Base-by-base conservation (phyloP, 1,140 invertebrate genomes). In the Drosophila truncata region DNA sequence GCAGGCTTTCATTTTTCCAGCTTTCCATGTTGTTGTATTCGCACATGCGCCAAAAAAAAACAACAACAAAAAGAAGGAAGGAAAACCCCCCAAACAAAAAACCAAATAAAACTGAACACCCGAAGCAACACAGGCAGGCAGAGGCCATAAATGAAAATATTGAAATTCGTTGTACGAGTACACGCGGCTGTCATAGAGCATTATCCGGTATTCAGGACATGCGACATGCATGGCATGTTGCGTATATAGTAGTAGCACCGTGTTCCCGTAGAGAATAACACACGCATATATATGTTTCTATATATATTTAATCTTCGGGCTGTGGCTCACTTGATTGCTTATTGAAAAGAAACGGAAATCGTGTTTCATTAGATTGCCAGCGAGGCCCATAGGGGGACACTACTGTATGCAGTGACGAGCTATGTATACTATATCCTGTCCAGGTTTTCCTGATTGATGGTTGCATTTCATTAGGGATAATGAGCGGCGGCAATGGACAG, bases 391-490 rank as follows among this genome's bases (percentile, higher is more conserved):
- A 55, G 73, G 33, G 55, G 47, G 47, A 52, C 46, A 67, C 41
- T 74, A 33, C 41, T 27, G 7, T 14, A 18, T 63, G 47, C 23
- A 27, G 37, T 27, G 18, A 58, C n/a, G 16, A 31, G n/a, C 29
- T 4, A 0, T 27, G 7, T 7, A 27, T 29, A 29, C 27, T 29
- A 29, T 54, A 23, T 55, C 31, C 67, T 59, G 71, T 54, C 63
- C 72, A 23, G 27, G 31, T 35, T 31, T 58, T 13, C 27, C 57
- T 69, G 75, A 78, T 78, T 77, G 74, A 78, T 78, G 75, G 25
- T 42, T 60, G 35, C 64, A 71, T 78, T 78, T 78, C 64, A 78
- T 78, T 78, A 47, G 65, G 64, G 64, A 78, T 78, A 78, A 78
- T 78, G 76, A 78, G 65, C 44, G 58, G 27, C n/a, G 41, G 31